Base-by-base conservation (phyloP, 2,888 invertebrate species). In the Balanococcus diminutus region DNA sequence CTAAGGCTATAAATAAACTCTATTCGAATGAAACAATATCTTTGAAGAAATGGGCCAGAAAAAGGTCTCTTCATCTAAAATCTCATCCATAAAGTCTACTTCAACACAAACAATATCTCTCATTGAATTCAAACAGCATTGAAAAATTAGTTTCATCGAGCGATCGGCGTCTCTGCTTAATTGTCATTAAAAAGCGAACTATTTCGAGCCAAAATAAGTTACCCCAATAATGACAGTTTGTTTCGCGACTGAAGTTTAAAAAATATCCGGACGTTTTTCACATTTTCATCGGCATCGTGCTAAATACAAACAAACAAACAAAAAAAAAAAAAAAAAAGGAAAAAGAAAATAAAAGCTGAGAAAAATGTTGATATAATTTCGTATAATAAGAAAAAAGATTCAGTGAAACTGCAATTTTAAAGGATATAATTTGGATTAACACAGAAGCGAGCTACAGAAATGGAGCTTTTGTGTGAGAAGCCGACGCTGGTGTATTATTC, bases 361-460 rank as follows among this genome's bases (percentile, higher is more conserved):
- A 56, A 56, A 56, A 56, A 56, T 19, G 22, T 56, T 56, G 56
- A 1, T 56, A 19, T 56, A 56, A 56, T 56, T 56, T 56, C 11
- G 11, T 56, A 56, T 56, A 56, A 56, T 56, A 56, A 11, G 56
- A 56, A 56, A 56, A 56, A 56, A 56, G 46, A 22, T 22, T 22
- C 56, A 6, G 22, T 14, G 22, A 56, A 56, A 56, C 56, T 56
- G 56, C 56, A 56, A 22, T 56, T 56, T 56, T 56, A 56, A 56
- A 56, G 56, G 56, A 56, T 56, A 56, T 56, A 56, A 56, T 56
- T 56, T 56, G 56, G 56, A 56, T 56, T 56, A 56, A 22, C 56
- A 56, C 56, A 9, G 56, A 56, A 56, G 56, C 19, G 22, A 56
- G 22, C 56, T 56, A 19, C 8, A 56, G 56, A 56, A 22, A 56